phyloP scores from a whole-genome alignment of 2,888 invertebrate species.

The Pheosia gnoma region DNA sequence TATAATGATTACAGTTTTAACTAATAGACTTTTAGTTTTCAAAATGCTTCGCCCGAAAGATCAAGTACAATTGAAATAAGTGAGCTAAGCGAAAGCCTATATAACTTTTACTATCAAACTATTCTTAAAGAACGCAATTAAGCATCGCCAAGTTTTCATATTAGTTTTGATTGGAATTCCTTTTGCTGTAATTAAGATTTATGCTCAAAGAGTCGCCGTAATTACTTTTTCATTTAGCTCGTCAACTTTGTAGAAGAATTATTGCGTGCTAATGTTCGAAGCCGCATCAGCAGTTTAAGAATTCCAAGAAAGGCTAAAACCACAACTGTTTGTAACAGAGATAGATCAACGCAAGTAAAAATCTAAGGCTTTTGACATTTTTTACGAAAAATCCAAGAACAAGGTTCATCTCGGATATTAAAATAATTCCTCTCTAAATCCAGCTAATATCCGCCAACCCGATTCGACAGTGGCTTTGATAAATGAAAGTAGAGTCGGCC shows the following conservation, averaged over 20 bases:
- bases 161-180: slow-evolving; percentile 8
- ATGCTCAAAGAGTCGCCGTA: not conserved
- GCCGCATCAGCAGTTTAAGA: not conserved
- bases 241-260: slow-evolving; percentile 2
- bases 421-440: slow-evolving; percentile 13
- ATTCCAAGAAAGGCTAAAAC: no score
- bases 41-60: not conserved
- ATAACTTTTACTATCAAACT: slow-evolving; percentile 3
- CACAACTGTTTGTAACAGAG: no score
- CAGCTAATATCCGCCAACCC: slow-evolving; percentile 36
- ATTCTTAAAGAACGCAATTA: not conserved
- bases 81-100: not conserved
- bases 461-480: slow-evolving; percentile 42
- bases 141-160: slow-evolving; percentile 6
- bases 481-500: slow-evolving; percentile 40
- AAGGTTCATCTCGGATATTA: not conserved
- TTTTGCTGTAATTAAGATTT: slow-evolving; percentile 1
- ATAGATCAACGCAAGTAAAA: not conserved
- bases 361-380: not conserved
- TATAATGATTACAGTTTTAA: no score
- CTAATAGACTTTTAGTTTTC: no score
- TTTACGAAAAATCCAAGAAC: no score
- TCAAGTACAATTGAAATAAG: not conserved
- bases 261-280: slow-evolving; percentile 1
- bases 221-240: slow-evolving; percentile 3